These are phyloP conservation scores for Cisticola juncidis DNA, from an alignment of 2,113 vertebrate species.

Conservation along the genomic window DNA sequence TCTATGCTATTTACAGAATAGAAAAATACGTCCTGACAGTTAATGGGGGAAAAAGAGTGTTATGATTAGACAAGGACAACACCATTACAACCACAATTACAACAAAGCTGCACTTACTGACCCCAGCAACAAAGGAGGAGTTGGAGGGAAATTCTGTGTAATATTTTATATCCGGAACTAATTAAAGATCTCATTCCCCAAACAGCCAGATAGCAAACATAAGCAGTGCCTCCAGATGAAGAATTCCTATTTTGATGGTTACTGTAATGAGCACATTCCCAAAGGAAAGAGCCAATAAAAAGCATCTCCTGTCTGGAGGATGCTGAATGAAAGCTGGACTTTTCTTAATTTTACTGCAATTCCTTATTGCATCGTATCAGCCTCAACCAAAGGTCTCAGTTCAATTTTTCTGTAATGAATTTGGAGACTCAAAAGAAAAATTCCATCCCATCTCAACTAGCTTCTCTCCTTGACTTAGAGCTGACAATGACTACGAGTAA, in stretches of 20 bases:
- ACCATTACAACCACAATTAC: conserved; percentile 61
- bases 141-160: conserved; percentile 55
- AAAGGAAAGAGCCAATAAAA: conserved; percentile 64
- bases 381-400: conserved; percentile 32
- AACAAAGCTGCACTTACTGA: conserved; percentile 66
- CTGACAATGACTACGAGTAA: conserved; percentile 49
- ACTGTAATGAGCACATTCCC: conserved; percentile 73
- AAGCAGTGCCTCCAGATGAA: conserved; percentile 50
- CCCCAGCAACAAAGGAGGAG: conserved; percentile 53
- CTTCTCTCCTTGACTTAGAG: conserved; percentile 51
- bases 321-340: conserved; percentile 39
- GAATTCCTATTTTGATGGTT: conserved; percentile 69
- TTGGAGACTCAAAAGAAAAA: conserved; percentile 5
- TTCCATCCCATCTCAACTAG: not conserved
- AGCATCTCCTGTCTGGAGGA: conserved; percentile 24
- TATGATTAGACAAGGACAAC: conserved; percentile 43
- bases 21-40: conserved; percentile 43
- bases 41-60: conserved; percentile 22
- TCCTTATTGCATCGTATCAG: conserved; percentile 54
- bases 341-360: conserved; percentile 62
- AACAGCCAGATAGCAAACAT: conserved; percentile 61
- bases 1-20: conserved; percentile 19
- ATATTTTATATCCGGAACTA: conserved; percentile 72
- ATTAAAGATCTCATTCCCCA: conserved; percentile 75
- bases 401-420: conserved; percentile 65